These are phyloP conservation scores for Drosophila santomea DNA, from an alignment of 1,140 invertebrate species.

Conservation along the genomic window DNA sequence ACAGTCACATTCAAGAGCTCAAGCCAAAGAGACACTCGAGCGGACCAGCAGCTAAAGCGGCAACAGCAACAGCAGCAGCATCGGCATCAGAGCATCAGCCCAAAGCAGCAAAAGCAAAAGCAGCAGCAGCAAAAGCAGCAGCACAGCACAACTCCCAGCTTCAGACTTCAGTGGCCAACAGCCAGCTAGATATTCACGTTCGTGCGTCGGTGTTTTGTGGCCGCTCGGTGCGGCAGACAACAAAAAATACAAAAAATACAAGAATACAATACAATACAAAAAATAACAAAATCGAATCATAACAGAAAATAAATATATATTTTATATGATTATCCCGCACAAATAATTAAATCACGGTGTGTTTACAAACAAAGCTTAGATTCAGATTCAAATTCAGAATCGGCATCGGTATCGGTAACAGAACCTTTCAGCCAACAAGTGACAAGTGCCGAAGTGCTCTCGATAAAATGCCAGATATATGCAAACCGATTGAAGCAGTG, in stretches of 20 bases:
- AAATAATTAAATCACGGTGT: constrained; percentile 51
- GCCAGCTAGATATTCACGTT: constrained; percentile 75
- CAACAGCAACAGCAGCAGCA: constrained; percentile 24
- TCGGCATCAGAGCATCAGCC: constrained; percentile 24
- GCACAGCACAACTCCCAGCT: constrained; percentile 27
- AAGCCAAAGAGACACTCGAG: constrained; percentile 85
- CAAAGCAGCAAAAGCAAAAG: constrained; percentile 17
- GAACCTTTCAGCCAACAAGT: constrained; percentile 46
- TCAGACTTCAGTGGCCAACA: constrained; percentile 74
- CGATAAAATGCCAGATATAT: constrained; percentile 58
- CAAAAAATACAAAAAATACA: background rate
- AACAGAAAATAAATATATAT: constrained; percentile 63
- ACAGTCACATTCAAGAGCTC: constrained; percentile 85
- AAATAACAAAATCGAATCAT: constrained; percentile 4
- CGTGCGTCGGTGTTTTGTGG: constrained; percentile 76
- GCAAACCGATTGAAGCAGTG: constrained; percentile 55
- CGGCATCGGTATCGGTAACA: background rate
- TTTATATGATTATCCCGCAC: constrained; percentile 69
- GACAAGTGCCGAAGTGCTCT: constrained; percentile 52
- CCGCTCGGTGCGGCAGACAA: constrained; percentile 61
- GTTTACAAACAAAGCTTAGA: constrained; percentile 30
- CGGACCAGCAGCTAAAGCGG: constrained; percentile 68
- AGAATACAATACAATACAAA: background rate
- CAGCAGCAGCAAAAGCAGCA: constrained; percentile 22
- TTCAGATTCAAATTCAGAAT: background rate